These are phyloP conservation scores for Collichthys lucidus DNA, from an alignment of 2,113 vertebrate genomes.

Conservation along the genomic window DNA sequence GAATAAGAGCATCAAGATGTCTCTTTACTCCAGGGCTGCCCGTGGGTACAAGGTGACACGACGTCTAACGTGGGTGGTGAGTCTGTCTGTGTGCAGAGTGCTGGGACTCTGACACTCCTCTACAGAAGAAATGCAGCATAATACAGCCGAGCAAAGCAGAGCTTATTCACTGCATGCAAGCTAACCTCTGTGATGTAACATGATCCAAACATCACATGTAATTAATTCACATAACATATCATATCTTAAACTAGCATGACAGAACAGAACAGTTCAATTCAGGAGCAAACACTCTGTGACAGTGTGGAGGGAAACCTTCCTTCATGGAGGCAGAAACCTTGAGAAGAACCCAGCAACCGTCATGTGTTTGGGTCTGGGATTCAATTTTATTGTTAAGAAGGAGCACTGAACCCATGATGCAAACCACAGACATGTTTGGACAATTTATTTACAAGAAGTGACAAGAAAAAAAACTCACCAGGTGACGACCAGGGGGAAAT, in stretches of 20 bases:
- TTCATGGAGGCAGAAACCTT: too few species aligned
- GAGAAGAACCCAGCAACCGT: too few species aligned
- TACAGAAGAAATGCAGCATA: background rate
- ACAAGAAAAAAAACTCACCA: too few species aligned
- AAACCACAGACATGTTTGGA: too few species aligned
- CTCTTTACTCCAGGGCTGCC: constrained; percentile 41
- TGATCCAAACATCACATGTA: background rate
- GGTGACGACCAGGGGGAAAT: too few species aligned
- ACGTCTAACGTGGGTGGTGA: constrained; percentile 26
- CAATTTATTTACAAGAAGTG: too few species aligned
- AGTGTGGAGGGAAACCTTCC: too few species aligned
- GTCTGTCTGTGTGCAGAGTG: constrained; percentile 9
- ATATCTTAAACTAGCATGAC: background rate
- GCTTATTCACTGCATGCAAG: background rate
- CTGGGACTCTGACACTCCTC: background rate
- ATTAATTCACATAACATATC: too few species aligned
- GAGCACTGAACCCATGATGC: too few species aligned
- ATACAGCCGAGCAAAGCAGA: background rate
- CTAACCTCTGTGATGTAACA: background rate
- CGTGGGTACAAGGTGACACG: constrained; percentile 38
- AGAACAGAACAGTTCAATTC: background rate
- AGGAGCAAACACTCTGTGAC: too few species aligned
- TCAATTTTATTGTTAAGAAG: too few species aligned
- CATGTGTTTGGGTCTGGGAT: too few species aligned
- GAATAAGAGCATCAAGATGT: constrained; percentile 30